Evolutionary conservation across 2,888 invertebrate genomes (phyloP), one percentile per base, ranked within the genome.

Genomic region (Petrolisthes manimaculis): DNA sequence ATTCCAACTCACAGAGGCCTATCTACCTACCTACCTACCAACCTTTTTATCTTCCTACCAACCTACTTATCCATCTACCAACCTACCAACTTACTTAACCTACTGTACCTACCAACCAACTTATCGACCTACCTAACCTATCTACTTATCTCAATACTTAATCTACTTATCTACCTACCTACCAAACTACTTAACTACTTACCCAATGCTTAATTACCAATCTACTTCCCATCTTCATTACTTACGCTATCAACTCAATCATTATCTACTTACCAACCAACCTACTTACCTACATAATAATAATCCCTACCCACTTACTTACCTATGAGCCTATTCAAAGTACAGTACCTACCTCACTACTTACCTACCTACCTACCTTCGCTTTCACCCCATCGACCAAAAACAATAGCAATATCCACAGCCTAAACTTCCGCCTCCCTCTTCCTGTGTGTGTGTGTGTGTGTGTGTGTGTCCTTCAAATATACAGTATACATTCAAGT

Each of bases 21-120:
- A 71, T n/a, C 71, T 71, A 71, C 71, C 18, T n/a, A n/a, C n/a
- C 71, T 71, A 71, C 71, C 71, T n/a, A 71, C 71, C n/a, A 37
- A 37, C n/a, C 1, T n/a, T 1, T 3, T n/a, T 71, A 71, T 71
- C 21, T n/a, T 3, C 21, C 12, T n/a, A 71, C 3, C 71, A n/a
- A 71, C 71, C 21, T 71, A 71, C 71, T n/a, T 18, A 61, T 9
- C n/a, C 4, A 71, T 4, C 18, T n/a, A n/a, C n/a, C n/a, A 61
- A 61, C 61, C 61, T 61, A 61, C 61, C 61, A 9, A 61, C 61
- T 61, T 61, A 61, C 61, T 61, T 61, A 61, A 18, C 61, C 61
- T 61, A 61, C n/a, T n/a, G n/a, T n/a, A n/a, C 61, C 61, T 61
- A 9, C 18, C 61, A 61, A 61, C 61, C 61, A 2, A 14, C 3